Evolutionary conservation across 2,888 invertebrate species (phyloP).

Genomic region (Athalia rosae): DNA sequence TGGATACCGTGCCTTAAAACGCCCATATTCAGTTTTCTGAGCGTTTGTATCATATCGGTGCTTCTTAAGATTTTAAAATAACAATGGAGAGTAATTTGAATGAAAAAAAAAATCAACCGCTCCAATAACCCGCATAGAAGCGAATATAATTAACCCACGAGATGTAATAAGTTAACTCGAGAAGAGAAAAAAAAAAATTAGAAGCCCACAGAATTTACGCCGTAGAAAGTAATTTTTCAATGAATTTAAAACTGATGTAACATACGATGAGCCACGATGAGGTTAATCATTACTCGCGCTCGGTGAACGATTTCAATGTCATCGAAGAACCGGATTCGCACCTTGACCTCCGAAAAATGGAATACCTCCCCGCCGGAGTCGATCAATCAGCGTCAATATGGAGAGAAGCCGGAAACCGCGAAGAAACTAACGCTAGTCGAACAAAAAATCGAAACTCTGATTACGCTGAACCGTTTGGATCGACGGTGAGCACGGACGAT

Average conservation of each 20-base stretch:
- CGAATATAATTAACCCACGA: slow-evolving; percentile 15
- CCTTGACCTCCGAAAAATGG: neutral
- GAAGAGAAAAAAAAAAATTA: no score
- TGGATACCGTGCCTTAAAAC: slow-evolving; percentile 2
- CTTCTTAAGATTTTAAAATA: slow-evolving; percentile 5
- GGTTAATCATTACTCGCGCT: neutral
- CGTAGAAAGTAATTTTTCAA: no score
- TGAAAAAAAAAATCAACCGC: neutral
- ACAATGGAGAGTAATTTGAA: slow-evolving; percentile 19
- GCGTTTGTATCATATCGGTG: neutral
- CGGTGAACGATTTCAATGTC: neutral
- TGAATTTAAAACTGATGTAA: no score
- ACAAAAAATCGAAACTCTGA: neutral
- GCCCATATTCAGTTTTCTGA: neutral
- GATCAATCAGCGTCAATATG: neutral
- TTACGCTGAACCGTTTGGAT: slow-evolving; percentile 1
- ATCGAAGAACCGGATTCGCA: slow-evolving; percentile 7
- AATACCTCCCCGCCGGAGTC: neutral
- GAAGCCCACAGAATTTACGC: no score
- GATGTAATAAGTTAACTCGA: neutral
- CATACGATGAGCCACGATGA: no score
- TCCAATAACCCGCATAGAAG: neutral
- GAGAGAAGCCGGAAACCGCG: neutral
- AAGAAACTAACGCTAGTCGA: neutral
- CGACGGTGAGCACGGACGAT: neutral